A percentile compares a stretch with the other conserved stretches of the same genome.
These are phyloP conservation scores for Pinctada fucata DNA, from an alignment of 2,888 invertebrate genomes.

Conservation along the genomic window DNA sequence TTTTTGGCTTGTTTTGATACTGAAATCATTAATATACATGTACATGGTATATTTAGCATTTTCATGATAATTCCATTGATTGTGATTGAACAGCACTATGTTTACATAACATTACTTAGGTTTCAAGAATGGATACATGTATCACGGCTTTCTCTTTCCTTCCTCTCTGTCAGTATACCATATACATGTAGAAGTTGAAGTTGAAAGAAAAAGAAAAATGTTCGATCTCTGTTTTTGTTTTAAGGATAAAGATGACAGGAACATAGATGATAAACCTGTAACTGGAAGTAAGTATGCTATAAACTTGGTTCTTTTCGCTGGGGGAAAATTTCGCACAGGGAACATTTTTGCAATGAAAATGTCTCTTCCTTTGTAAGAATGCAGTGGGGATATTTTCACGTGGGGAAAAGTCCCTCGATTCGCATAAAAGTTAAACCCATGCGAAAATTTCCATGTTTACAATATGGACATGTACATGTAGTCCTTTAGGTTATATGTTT, in stretches of 20 bases:
- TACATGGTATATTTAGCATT: too few relatives aligned
- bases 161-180: neutral
- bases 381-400: too few relatives aligned
- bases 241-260: neutral
- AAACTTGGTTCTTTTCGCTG: neutral
- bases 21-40: too few relatives aligned
- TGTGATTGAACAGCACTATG: too few relatives aligned
- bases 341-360: neutral
- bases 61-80: too few relatives aligned
- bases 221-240: neutral
- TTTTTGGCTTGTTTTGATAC: too few relatives aligned
- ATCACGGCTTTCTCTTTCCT: neutral
- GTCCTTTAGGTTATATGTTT: too few relatives aligned
- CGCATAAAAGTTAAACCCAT: too few relatives aligned
- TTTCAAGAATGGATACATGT: neutral
- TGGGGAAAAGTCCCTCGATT: too few relatives aligned
- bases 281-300: slow-evolving; percentile 36
- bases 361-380: too few relatives aligned
- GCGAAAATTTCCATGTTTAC: too few relatives aligned
- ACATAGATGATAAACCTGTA: slow-evolving; percentile 40
- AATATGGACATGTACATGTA: too few relatives aligned
- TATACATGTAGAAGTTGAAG: neutral
- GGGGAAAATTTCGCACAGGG: neutral
- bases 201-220: slow-evolving; percentile 12
- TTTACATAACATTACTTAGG: neutral